Conservation (phyloP, 2,113 vertebrate genomes). For the Atherinomorus stipes region DNA sequence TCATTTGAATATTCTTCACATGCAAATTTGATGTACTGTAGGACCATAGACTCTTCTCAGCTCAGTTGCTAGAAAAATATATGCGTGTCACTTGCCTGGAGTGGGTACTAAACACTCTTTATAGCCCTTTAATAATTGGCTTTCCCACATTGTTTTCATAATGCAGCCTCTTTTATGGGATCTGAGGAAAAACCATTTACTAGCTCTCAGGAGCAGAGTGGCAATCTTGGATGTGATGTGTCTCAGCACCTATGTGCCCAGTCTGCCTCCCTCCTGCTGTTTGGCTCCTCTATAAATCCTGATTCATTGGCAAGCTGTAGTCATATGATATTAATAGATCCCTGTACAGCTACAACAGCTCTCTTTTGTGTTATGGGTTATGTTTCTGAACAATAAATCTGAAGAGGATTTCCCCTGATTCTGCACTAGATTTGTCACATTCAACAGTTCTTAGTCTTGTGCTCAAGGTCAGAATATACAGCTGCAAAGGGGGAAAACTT, state of each 20-base stretch:
- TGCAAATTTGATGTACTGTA: background rate
- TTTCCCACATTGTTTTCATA: constrained; percentile 77
- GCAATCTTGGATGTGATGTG: constrained; percentile 60
- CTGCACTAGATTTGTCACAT: constrained; percentile 12
- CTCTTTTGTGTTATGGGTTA: constrained; percentile 38
- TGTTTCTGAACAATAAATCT: constrained; percentile 16
- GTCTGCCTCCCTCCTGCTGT: constrained; percentile 40
- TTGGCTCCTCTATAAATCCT: constrained; percentile 58
- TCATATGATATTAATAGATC: constrained; percentile 66
- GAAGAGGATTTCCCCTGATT: constrained; percentile 17
- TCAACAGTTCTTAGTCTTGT: constrained; percentile 26
- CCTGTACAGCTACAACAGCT: constrained; percentile 25
- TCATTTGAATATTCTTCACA: background rate
- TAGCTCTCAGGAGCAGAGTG: constrained; percentile 61
- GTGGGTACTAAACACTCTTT: constrained; percentile 75
- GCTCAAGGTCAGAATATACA: constrained; percentile 62
- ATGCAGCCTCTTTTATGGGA: constrained; percentile 76
- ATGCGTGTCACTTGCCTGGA: constrained; percentile 59
- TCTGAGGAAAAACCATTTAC: constrained; percentile 71
- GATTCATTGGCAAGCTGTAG: constrained; percentile 64
- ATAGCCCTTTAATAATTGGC: constrained; percentile 80
- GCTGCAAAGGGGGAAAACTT: constrained; percentile 21
- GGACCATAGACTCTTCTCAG: constrained; percentile 13
- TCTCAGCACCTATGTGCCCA: constrained; percentile 63
- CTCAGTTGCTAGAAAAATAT: constrained; percentile 57